Conservation (phyloP, 2,888 invertebrate genomes). For the Mylabris sibirica region DNA sequence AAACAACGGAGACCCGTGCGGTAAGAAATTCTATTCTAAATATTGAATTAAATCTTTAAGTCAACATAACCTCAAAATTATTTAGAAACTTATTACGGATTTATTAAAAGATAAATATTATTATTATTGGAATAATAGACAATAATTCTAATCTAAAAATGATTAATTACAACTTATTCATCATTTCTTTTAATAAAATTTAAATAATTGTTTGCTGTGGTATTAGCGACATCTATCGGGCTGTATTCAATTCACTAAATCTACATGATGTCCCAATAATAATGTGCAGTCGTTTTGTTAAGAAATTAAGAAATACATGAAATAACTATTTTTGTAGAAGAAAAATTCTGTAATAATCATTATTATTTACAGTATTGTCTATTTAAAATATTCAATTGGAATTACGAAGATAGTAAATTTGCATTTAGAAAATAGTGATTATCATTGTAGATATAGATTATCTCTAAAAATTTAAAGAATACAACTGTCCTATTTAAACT, state of each 20-base stretch:
- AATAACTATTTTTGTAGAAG: too few species aligned
- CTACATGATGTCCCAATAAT: neutral
- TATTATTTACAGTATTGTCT: too few species aligned
- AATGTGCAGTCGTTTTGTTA: too few species aligned
- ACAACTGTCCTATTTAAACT: too few species aligned
- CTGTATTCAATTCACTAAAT: neutral
- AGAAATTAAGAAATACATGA: too few species aligned
- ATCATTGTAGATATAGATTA: too few species aligned
- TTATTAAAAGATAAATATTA: neutral
- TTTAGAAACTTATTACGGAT: neutral
- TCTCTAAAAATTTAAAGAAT: too few species aligned
- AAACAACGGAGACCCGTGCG: constrained; percentile 38
- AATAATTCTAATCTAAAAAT: neutral
- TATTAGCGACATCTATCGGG: neutral
- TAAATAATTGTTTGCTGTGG: neutral
- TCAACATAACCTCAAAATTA: constrained; percentile 20
- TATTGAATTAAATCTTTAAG: neutral
- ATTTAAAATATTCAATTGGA: too few species aligned
- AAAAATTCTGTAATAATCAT: too few species aligned
- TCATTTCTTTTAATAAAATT: neutral
- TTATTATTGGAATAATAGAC: neutral
- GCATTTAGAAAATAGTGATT: too few species aligned
- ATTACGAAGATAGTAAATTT: too few species aligned
- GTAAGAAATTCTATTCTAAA: constrained; percentile 17
- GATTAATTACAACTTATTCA: neutral